A percentile compares a stretch with the other conserved stretches of the same genome.
Evolutionary conservation across 2,113 vertebrate genomes (phyloP).

Genomic region (Elaphurus davidianus): DNA sequence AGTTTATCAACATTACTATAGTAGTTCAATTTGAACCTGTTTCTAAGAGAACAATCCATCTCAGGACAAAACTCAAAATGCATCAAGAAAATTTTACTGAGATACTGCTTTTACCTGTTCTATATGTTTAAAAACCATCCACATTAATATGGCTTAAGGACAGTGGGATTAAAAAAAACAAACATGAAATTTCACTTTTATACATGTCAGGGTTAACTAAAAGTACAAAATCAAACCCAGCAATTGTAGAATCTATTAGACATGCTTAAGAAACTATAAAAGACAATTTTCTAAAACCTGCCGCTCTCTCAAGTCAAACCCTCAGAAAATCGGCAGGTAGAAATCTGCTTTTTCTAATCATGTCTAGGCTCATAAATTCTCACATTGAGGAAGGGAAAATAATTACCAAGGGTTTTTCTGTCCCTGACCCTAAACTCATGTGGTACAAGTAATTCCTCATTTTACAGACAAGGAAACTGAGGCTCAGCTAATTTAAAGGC

Average conservation of each 20-base stretch:
- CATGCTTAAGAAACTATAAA: slow-evolving; percentile 1
- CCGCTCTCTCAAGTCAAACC: slow-evolving; percentile 10
- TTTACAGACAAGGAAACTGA: not conserved
- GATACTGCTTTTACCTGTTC: slow-evolving; percentile 14
- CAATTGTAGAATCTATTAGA: slow-evolving; percentile 7
- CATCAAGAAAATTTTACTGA: slow-evolving; percentile 23
- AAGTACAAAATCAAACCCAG: slow-evolving; percentile 23
- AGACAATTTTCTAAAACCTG: slow-evolving; percentile 15
- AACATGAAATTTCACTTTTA: not conserved
- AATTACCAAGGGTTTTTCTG: not conserved
- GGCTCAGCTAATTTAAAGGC: not conserved
- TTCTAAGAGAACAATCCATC: slow-evolving; percentile 35
- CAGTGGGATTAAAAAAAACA: not conserved
- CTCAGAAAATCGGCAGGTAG: not conserved
- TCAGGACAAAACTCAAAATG: slow-evolving; percentile 12
- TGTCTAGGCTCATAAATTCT: not conserved
- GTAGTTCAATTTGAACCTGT: slow-evolving; percentile 6
- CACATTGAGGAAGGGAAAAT: not conserved
- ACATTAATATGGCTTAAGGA: not conserved
- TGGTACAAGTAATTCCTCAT: not conserved
- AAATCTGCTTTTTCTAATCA: not conserved
- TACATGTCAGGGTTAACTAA: not conserved
- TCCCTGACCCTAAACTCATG: not conserved
- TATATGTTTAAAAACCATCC: not conserved
- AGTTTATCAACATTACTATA: not conserved